Base-by-base conservation (phyloP, 2,797 vertebrate species). In the Ispidina lecontei region DNA sequence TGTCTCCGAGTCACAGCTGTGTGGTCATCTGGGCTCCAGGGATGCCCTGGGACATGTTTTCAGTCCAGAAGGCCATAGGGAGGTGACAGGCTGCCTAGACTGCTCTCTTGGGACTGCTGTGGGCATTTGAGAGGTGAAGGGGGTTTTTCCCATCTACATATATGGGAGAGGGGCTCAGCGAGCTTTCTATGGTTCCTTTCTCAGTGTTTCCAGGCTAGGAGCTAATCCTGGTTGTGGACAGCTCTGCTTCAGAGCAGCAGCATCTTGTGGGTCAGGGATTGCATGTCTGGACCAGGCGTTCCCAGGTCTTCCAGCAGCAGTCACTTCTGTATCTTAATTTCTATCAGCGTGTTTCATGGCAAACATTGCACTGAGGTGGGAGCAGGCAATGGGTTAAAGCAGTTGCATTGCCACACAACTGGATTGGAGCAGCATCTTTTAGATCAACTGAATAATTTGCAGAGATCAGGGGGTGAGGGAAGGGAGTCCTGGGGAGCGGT, bases 331-430 rank as follows among this genome's bases (percentile, higher is more conserved):
- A 28, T 63, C 59, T 80, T 74, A 49, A 33, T 62, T 63, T 63
- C 4, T 68, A 18, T 73, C 29, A 82, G 19, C 7, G 0, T 7
- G 16, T 71, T 35, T 63, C 18, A 1, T 28, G 60, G 83, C 84
- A 60, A 56, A 54, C 12, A 1, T 44, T 9, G 59, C 2, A 0
- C 55, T 3, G 5, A 47, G 43, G 43, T 75, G 43, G 17, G 22
- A 77, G 18, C 60, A 18, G 80, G 14, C 5, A 1, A 14, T 54
- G 2, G 1, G 14, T 86, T 43, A 12, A 46, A 54, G 90, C 16
- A 9, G 16, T 41, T 21, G 41, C 9, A 0, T 18, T 55, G 56
- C 55, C 6, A 2, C 19, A 25, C 26, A 29, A 1, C 33, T 37
- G n/a, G 25, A 37, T 26, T 67, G n/a, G 74, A 70, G 46, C 31